Conservation (phyloP, 2,797 vertebrate genomes). For the Corythornis leucogaster region DNA sequence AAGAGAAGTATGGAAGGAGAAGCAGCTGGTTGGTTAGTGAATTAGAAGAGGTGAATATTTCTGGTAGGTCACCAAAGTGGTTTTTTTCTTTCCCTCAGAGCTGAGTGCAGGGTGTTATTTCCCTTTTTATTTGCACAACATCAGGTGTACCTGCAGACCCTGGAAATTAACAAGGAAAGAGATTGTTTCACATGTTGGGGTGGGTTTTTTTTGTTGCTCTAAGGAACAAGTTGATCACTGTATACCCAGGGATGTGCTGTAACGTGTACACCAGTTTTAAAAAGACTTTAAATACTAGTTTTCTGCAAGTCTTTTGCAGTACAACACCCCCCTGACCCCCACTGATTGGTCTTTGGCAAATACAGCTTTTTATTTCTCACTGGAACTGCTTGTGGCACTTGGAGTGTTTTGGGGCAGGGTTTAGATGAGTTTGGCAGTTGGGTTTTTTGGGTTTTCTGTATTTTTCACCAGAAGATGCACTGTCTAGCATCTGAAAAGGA, state of each 20-base stretch:
- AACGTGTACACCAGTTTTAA: background rate
- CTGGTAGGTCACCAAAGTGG: background rate
- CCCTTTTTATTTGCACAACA: background rate
- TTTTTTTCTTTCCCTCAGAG: background rate
- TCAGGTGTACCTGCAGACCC: background rate
- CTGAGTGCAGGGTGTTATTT: background rate
- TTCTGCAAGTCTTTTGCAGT: background rate
- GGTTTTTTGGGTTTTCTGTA: background rate
- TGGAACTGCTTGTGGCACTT: no score
- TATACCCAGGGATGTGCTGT: background rate
- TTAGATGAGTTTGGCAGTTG: background rate
- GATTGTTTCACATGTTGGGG: background rate
- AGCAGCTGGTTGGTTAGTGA: background rate
- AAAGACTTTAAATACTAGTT: background rate
- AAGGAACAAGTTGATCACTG: accelerated
- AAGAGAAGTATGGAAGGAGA: background rate
- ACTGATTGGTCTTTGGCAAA: background rate
- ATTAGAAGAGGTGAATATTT: background rate
- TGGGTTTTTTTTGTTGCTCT: background rate
- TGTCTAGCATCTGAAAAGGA: background rate
- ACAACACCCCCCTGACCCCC: no score
- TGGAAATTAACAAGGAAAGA: background rate
- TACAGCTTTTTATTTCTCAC: background rate
- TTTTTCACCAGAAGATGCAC: background rate
- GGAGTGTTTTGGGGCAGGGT: accelerated